phyloP scores from a whole-genome alignment of 37 sponge, comb jelly and placozoan genomes.

The Beroe forskalii region DNA sequence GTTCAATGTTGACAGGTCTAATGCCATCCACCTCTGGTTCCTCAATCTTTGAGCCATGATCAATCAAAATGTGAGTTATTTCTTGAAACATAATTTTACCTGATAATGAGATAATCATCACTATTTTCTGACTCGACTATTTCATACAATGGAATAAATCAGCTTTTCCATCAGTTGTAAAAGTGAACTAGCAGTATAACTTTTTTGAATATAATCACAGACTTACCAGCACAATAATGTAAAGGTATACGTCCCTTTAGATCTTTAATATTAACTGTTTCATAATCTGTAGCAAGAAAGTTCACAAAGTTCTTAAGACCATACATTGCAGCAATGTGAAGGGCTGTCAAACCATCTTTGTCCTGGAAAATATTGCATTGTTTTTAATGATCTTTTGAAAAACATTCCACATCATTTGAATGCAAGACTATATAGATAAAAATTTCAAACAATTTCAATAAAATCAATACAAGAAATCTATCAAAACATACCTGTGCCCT shows the following conservation, averaged over 20 bases:
- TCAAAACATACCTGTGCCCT: not conserved
- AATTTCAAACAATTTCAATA: not conserved
- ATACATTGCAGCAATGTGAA: conserved; percentile 6
- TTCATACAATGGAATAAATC: too few species aligned
- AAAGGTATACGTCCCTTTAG: conserved; percentile 26
- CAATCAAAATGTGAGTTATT: conserved; percentile 1
- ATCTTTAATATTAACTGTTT: conserved; percentile 19
- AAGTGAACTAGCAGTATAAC: too few species aligned
- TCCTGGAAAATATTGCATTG: conserved; percentile 20
- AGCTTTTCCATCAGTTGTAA: too few species aligned
- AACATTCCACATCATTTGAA: not conserved
- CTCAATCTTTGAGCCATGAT: not conserved
- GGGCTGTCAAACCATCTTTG: conserved; percentile 1
- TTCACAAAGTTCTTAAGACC: conserved; percentile 43
- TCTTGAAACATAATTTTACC: conserved; percentile 3
- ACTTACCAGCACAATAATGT: conserved; percentile 36
- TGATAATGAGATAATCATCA: not conserved
- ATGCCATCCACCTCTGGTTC: not conserved
- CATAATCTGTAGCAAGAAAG: not conserved
- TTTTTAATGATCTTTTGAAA: too few species aligned
- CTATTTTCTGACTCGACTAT: too few species aligned
- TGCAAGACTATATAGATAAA: not conserved
- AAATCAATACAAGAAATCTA: too few species aligned
- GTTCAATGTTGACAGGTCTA: not conserved
- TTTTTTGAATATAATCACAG: too few species aligned